A percentile compares a stretch with the other conserved stretches of the same genome.
Evolutionary conservation across 2,797 vertebrate genomes (phyloP).

Genomic region (Xerus rutilus): DNA sequence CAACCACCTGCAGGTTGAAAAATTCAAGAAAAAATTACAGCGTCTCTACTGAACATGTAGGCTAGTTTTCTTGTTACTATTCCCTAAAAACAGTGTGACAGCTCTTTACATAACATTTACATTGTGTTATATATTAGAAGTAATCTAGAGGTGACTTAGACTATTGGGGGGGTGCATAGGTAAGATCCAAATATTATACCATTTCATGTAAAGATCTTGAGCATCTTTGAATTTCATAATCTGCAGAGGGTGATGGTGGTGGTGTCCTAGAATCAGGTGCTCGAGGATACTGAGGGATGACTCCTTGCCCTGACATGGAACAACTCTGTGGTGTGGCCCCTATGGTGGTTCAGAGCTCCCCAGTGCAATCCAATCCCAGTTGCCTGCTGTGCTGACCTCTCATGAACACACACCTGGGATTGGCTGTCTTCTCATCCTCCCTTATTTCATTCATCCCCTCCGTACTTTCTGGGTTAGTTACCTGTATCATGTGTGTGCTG

Average conservation of each 20-base stretch:
- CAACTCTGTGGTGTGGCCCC: background rate
- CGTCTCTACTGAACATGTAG: background rate
- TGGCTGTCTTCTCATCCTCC: background rate
- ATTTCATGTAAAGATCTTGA: background rate
- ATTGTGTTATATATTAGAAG: background rate
- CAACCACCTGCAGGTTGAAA: background rate
- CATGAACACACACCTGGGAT: rapidly evolving
- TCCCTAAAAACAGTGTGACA: background rate
- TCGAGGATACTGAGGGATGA: background rate
- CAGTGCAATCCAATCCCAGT: rapidly evolving
- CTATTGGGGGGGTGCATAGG: background rate
- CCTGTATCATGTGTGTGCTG: background rate
- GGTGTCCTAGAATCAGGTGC: background rate
- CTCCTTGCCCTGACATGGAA: no score
- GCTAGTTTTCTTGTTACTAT: background rate
- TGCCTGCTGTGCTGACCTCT: background rate
- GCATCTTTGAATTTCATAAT: background rate
- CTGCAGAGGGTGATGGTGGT: background rate
- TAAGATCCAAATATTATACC: background rate
- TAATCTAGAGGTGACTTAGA: background rate
- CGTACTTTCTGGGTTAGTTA: background rate
- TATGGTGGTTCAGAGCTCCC: background rate
- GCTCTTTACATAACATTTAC: background rate
- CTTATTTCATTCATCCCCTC: background rate
- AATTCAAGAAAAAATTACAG: background rate